Base-by-base conservation (phyloP, 2,797 vertebrate genomes). In the Cercopithecus neglectus region DNA sequence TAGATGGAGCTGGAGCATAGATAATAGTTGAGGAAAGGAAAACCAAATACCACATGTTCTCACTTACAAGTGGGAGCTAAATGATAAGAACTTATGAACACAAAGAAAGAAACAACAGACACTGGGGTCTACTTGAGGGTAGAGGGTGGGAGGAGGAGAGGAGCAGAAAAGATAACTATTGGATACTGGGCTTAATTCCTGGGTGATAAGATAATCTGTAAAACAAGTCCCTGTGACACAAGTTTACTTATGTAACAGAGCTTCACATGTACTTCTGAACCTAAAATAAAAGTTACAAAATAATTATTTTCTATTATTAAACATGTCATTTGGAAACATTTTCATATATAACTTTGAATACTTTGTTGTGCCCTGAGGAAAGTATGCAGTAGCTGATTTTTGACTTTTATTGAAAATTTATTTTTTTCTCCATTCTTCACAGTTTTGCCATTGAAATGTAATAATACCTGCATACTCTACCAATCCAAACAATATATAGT, bases 281-380 rank as follows among this genome's bases (percentile, higher is more conserved):
- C 64, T 67, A n/a, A 67, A 8, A 67, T n/a, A n/a, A 67, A 67
- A 17, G 17, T 67, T n/a, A 67, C 61, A n/a, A 19, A 95, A 72
- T 13, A 90, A 91, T 89, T 88, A 85, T 67, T 67, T 96, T 96
- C 22, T 11, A 39, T 88, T 67, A 74, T 72, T 74, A 89, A 64
- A 50, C 26, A 67, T 92, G n/a, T 74, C 44, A 94, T 95, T 90
- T 90, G 70, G 80, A 74, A 94, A 44, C 9, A 41, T 90, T 92
- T 96, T 96, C 1, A 44, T 64, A 74, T 36, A 8, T 50, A 96
- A 89, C 21, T 67, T 67, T 83, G 36, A 84, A 55, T 17, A 70
- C 8, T 74, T 64, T 75, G 50, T 88, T 84, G 33, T 33, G 30
- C 33, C 36, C 36, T 82, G 53, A 93, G 74, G 72, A 88, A 92